A percentile compares a stretch with the other conserved stretches of the same genome.
These are phyloP conservation scores for Tupiocoris notatus DNA, from an alignment of 2,888 invertebrate species.

Conservation along the genomic window DNA sequence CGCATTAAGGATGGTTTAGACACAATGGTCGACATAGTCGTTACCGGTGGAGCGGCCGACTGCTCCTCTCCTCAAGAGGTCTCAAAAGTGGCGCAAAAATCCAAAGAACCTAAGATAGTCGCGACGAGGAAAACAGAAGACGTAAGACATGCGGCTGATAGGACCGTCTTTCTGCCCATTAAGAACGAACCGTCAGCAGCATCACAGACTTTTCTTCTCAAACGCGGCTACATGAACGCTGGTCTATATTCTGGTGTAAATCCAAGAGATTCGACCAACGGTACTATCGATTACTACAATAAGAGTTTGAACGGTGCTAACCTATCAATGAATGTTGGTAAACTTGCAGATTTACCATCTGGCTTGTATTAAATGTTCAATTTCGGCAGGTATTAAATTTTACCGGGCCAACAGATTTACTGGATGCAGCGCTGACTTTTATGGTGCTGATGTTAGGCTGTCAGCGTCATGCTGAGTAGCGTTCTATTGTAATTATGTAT, in stretches of 20 bases:
- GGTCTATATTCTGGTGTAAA: constrained; percentile 66
- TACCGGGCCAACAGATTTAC: no score
- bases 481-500: no score
- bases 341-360: constrained; percentile 51
- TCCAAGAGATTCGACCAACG: constrained; percentile 57
- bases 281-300: constrained; percentile 47
- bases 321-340: constrained; percentile 50
- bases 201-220: constrained; percentile 59
- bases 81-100: constrained; percentile 12
- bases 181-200: constrained; percentile 44
- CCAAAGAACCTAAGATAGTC: background rate
- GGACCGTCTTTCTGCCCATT: constrained; percentile 49
- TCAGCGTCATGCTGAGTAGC: no score
- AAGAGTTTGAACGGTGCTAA: constrained; percentile 49
- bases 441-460: no score
- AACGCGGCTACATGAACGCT: constrained; percentile 61
- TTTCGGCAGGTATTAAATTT: no score
- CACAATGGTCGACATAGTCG: constrained; percentile 69
- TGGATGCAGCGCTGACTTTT: no score
- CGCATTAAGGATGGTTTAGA: constrained; percentile 72
- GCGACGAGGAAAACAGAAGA: constrained; percentile 29
- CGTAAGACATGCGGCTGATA: constrained; percentile 44
- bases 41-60: constrained; percentile 55
- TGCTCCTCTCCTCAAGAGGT: constrained; percentile 42
- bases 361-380: constrained; percentile 50